Conservation (phyloP, 1,140 invertebrate genomes). For the Diabrotica undecimpunctata region DNA sequence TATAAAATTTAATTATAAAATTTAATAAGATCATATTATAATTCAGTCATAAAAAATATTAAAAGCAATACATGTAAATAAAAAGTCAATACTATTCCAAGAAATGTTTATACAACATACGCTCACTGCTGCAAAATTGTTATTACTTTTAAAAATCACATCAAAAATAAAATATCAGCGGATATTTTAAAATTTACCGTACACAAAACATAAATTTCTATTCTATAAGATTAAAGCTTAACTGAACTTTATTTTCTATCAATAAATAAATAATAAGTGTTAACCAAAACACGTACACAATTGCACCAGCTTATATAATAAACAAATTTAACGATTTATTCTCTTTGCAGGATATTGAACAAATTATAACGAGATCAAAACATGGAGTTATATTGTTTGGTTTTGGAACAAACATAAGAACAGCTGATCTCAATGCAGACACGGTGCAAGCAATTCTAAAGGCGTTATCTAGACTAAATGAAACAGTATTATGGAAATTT, state of each 20-base stretch:
- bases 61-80: too few relatives aligned
- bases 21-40: too few relatives aligned
- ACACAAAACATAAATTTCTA: too few relatives aligned
- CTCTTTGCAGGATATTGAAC: constrained; percentile 48
- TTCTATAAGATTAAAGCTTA: neutral
- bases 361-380: constrained; percentile 48
- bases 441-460: constrained; percentile 45
- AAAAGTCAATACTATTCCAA: too few relatives aligned
- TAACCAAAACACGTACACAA: constrained; percentile 29
- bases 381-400: constrained; percentile 51
- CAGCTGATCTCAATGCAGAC: constrained; percentile 43
- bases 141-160: too few relatives aligned
- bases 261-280: constrained; percentile 3
- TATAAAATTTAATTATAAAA: too few relatives aligned
- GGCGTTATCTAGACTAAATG: constrained; percentile 49
- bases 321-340: too few relatives aligned
- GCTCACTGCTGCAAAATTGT: too few relatives aligned
- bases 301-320: constrained; percentile 20
- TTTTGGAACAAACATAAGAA: constrained; percentile 50
- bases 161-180: too few relatives aligned
- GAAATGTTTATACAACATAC: too few relatives aligned
- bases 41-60: too few relatives aligned
- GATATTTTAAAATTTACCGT: too few relatives aligned
- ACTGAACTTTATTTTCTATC: neutral
- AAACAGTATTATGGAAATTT: constrained; percentile 55